These are phyloP conservation scores for Anagyrus pseudococci DNA, from an alignment of 2,888 invertebrate genomes.

Conservation along the genomic window DNA sequence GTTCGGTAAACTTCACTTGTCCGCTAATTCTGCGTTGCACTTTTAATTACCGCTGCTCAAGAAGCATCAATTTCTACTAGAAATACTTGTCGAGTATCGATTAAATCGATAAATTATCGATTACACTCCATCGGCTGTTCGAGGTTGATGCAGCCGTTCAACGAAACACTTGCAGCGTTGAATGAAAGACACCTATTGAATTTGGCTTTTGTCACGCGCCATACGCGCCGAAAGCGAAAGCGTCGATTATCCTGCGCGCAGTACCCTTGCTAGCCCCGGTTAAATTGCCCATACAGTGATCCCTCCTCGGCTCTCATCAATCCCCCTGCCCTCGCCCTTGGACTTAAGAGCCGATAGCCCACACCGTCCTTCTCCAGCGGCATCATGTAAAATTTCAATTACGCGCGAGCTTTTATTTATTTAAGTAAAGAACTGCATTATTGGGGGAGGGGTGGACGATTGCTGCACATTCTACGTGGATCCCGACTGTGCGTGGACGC, in stretches of 20 bases:
- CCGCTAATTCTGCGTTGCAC: too few relatives aligned
- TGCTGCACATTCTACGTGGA: not conserved
- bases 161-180: too few relatives aligned
- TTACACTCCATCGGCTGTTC: too few relatives aligned
- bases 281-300: too few relatives aligned
- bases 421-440: slow-evolving; percentile 20
- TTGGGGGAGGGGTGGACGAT: not conserved
- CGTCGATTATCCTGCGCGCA: not conserved
- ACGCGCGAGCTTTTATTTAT: slow-evolving; percentile 23
- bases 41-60: too few relatives aligned
- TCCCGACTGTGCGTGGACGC: slow-evolving; percentile 3
- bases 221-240: not conserved
- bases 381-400: slow-evolving; percentile 31
- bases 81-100: too few relatives aligned
- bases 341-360: not conserved
- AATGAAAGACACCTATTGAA: not conserved
- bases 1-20: too few relatives aligned
- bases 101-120: too few relatives aligned
- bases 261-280: not conserved
- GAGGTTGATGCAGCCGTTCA: too few relatives aligned
- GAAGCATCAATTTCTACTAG: too few relatives aligned
- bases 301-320: slow-evolving; percentile 21
- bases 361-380: not conserved
- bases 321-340: slow-evolving; percentile 9
- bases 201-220: too few relatives aligned